Conservation (phyloP, 2,113 vertebrate genomes). For the Gadus macrocephalus region DNA sequence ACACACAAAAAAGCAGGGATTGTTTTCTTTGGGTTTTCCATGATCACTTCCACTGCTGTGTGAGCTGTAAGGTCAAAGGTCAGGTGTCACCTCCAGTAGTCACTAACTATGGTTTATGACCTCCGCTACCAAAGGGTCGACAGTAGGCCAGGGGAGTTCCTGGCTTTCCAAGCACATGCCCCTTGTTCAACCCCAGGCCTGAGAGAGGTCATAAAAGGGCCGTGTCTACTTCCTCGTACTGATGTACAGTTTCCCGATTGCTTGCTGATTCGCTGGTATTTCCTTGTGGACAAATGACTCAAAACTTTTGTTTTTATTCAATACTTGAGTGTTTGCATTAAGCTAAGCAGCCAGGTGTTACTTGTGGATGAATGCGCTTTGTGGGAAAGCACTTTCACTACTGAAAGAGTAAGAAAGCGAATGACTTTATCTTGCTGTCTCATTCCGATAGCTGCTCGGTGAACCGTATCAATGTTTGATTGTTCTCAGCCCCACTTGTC, state of each 20-base stretch:
- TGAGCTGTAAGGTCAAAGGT: conserved; percentile 45
- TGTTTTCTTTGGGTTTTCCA: conserved; percentile 5
- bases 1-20: not conserved
- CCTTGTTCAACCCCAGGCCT: conserved; percentile 25
- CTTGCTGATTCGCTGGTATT: no score
- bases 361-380: no score
- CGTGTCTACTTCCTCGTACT: not conserved
- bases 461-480: not conserved
- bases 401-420: no score
- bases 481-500: not conserved
- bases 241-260: no score
- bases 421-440: no score
- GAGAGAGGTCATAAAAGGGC: conserved; percentile 25
- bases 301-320: no score
- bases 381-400: no score
- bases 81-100: conserved; percentile 44
- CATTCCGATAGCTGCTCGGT: no score
- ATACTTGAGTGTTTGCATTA: no score
- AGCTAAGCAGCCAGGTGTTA: no score
- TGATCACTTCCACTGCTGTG: conserved; percentile 32
- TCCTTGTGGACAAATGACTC: no score
- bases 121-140: conserved; percentile 26
- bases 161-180: conserved; percentile 30
- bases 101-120: conserved; percentile 48
- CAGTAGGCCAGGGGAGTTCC: not conserved